Percentiles rank a stretch among this genome's conserved stretches.
These are phyloP conservation scores for Asarcornis scutulata DNA, from an alignment of 2,113 vertebrate genomes.

Conservation along the genomic window DNA sequence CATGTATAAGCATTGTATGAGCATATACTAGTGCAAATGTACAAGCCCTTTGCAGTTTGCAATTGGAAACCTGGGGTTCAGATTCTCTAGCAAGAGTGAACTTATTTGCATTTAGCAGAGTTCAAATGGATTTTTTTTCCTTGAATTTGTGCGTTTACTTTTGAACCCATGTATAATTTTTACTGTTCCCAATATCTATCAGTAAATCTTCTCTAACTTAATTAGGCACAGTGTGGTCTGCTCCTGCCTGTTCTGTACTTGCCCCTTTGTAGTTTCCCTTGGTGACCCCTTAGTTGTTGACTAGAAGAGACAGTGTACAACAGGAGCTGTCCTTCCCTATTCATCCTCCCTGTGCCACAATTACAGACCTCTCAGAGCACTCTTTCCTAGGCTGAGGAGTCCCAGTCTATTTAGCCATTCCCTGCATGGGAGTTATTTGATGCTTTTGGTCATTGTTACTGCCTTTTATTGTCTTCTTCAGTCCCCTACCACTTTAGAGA, in stretches of 20 bases:
- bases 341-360: background rate
- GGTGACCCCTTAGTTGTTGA: conserved; percentile 9
- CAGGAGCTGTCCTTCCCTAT: background rate
- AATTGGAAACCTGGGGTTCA: background rate
- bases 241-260: background rate
- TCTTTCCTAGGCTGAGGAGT: background rate
- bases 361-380: background rate
- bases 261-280: background rate
- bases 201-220: background rate
- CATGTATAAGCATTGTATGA: background rate
- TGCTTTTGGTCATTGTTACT: background rate
- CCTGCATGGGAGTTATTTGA: background rate
- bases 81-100: background rate
- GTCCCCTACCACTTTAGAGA: background rate
- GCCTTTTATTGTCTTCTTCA: background rate
- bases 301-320: conserved; percentile 45
- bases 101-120: background rate
- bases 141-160: background rate
- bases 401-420: background rate
- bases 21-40: background rate
- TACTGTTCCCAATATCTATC: background rate
- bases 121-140: background rate
- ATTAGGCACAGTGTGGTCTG: background rate
- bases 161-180: background rate
- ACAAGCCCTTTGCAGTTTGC: background rate